A percentile compares a stretch with the other conserved stretches of the same genome.
Evolutionary conservation across 2,113 vertebrate genomes (phyloP).

Genomic region (Pachycephala philippinensis): DNA sequence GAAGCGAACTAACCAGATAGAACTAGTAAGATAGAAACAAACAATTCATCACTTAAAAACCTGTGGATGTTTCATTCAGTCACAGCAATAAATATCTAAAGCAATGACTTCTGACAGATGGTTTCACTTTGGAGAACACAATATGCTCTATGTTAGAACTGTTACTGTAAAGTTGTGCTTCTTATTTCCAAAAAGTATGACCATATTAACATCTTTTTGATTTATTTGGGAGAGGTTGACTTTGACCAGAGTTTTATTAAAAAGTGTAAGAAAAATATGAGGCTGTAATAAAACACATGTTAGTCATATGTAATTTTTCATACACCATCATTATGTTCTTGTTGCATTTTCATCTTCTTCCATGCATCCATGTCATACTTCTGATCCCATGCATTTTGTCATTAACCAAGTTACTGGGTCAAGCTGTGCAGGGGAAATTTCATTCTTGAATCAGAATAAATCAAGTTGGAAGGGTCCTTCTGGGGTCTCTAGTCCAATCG

Average conservation of each 20-base stretch:
- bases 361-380: rapidly evolving
- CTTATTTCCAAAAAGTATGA: neutral
- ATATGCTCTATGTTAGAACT: neutral
- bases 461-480: neutral
- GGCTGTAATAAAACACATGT: neutral
- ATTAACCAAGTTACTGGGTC: neutral
- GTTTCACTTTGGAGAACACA: neutral
- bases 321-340: neutral
- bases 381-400: neutral
- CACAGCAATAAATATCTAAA: neutral
- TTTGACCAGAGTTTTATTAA: neutral
- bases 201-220: neutral
- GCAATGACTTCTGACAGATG: neutral
- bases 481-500: neutral
- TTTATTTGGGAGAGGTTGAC: neutral
- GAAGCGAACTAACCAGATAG: neutral
- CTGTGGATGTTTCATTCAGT: neutral
- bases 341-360: neutral
- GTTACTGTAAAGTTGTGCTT: neutral
- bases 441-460: neutral
- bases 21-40: neutral
- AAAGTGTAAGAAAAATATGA: neutral
- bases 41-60: neutral
- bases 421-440: neutral
- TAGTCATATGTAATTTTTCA: neutral